A percentile compares a stretch with the other conserved stretches of the same genome.
These are phyloP conservation scores for Sebastes nivosus DNA, from an alignment of 2,797 vertebrate genomes.

Conservation along the genomic window DNA sequence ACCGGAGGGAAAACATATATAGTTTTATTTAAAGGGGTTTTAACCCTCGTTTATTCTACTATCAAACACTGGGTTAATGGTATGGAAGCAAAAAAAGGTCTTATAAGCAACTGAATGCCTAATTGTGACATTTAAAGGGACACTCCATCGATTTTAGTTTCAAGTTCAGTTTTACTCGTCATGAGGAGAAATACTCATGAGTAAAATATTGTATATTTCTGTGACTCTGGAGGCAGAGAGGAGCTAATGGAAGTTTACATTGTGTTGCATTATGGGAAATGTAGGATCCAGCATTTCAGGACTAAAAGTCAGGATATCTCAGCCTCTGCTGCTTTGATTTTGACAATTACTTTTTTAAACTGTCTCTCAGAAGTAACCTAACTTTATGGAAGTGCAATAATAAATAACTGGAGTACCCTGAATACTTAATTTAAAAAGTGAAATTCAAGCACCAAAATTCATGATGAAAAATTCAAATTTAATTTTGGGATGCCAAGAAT, in stretches of 20 bases:
- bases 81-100: slow-evolving; percentile 36
- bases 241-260: neutral
- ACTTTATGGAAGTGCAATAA: neutral
- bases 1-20: slow-evolving; percentile 47
- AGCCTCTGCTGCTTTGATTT: no score
- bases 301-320: neutral
- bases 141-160: neutral
- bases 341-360: neutral
- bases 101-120: neutral
- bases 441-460: neutral
- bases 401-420: neutral
- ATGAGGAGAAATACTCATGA: neutral
- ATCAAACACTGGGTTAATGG: slow-evolving; percentile 77
- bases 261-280: slow-evolving; percentile 22
- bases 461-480: neutral
- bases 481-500: neutral
- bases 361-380: neutral
- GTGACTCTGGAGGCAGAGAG: neutral
- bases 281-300: neutral
- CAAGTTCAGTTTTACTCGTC: neutral
- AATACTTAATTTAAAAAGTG: no score
- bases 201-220: neutral
- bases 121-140: slow-evolving; percentile 18
- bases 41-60: slow-evolving; percentile 60
- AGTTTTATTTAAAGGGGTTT: slow-evolving; percentile 72